These are phyloP conservation scores for Pyrgilauda ruficollis DNA, from an alignment of 2,113 vertebrate genomes.

Conservation along the genomic window DNA sequence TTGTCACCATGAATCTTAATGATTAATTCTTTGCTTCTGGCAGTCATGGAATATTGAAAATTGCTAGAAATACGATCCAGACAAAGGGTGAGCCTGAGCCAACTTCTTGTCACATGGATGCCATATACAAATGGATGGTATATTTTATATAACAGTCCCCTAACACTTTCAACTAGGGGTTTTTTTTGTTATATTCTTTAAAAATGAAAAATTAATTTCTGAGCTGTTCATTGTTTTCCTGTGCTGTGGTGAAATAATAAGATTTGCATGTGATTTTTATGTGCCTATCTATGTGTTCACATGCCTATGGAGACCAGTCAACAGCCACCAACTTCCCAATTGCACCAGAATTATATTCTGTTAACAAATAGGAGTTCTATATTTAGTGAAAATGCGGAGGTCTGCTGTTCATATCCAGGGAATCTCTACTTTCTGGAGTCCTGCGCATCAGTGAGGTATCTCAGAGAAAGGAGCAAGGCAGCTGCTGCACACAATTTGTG, in stretches of 20 bases:
- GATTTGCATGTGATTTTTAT: not conserved
- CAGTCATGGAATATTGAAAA: constrained; percentile 25
- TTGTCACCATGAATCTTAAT: constrained; percentile 13
- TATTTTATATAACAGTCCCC: not conserved
- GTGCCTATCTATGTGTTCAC: not conserved
- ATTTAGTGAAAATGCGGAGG: not conserved
- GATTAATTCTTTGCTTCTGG: constrained; percentile 36
- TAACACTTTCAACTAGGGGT: not conserved
- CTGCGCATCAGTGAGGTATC: not conserved
- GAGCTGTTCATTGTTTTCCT: not conserved
- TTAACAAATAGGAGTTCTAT: not conserved
- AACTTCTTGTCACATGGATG: not conserved
- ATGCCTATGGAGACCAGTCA: not conserved
- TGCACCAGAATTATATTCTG: not conserved
- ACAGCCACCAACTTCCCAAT: not conserved
- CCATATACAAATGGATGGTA: not conserved
- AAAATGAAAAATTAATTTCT: not conserved
- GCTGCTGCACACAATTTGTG: not conserved
- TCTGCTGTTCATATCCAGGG: not conserved
- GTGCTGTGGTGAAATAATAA: not conserved
- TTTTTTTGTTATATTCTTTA: not conserved
- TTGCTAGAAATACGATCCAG: not conserved
- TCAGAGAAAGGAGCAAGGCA: not conserved
- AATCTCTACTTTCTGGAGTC: not conserved
- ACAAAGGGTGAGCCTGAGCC: not conserved